A percentile compares a stretch with the other conserved stretches of the same genome.
These are phyloP conservation scores for Gryllus longicercus DNA, from an alignment of 2,888 invertebrate species.

Conservation along the genomic window DNA sequence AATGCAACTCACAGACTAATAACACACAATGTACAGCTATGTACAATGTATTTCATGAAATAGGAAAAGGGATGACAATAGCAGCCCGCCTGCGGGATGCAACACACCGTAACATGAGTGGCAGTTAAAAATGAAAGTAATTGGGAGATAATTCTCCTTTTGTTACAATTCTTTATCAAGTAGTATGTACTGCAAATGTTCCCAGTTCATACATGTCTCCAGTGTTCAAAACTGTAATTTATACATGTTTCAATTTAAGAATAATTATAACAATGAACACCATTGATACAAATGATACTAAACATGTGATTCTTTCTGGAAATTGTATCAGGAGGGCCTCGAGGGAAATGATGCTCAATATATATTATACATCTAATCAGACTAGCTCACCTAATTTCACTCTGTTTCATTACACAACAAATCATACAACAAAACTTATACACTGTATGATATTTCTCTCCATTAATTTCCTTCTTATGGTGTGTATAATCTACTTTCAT, in stretches of 20 bases:
- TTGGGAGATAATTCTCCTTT: too few species aligned
- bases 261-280: not conserved
- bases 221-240: not conserved
- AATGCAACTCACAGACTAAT: not conserved
- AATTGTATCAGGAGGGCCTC: conserved; percentile 4
- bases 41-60: conserved; percentile 3
- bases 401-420: not conserved
- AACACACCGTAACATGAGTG: not conserved
- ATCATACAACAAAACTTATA: not conserved
- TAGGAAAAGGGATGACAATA: not conserved
- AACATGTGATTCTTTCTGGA: not conserved
- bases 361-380: conserved; percentile 7
- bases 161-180: too few species aligned
- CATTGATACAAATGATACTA: conserved; percentile 1
- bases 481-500: conserved; percentile 11
- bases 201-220: not conserved
- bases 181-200: conserved; percentile 11
- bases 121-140: not conserved
- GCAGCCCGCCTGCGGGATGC: conserved; percentile 10
- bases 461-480: not conserved
- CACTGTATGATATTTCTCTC: not conserved
- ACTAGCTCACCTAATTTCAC: conserved; percentile 1
- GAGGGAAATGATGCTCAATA: conserved; percentile 11
- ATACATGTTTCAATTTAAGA: not conserved
- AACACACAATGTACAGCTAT: not conserved